Conservation (phyloP, 2,797 vertebrate genomes). For the Gymnothorax javanicus region DNA sequence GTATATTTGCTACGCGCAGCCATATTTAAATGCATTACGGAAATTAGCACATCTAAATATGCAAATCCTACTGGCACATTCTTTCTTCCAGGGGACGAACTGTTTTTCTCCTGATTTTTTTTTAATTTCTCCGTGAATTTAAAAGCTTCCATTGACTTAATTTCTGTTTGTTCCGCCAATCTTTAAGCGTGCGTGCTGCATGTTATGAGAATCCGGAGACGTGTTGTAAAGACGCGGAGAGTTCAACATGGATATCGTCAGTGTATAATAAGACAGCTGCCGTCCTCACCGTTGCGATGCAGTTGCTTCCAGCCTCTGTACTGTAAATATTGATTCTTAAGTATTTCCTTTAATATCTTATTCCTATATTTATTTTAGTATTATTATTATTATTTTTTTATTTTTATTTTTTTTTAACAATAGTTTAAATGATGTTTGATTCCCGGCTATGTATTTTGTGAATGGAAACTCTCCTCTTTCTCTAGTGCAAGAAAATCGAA, state of each 20-base stretch:
- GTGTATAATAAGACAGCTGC: slow-evolving; percentile 77
- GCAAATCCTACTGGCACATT: slow-evolving; percentile 80
- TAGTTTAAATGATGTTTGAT: no score
- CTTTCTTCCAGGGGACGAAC: slow-evolving; percentile 70
- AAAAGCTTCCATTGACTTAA: slow-evolving; percentile 50
- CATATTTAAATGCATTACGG: slow-evolving; percentile 91
- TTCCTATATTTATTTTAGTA: not conserved
- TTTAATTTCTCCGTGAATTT: slow-evolving; percentile 5
- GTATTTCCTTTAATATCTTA: slow-evolving; percentile 70
- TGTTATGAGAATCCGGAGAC: slow-evolving; percentile 56
- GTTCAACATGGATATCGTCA: slow-evolving; percentile 68
- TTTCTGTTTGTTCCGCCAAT: slow-evolving; percentile 33
- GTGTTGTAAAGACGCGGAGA: slow-evolving; percentile 60
- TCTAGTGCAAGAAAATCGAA: no score
- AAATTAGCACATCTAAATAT: slow-evolving; percentile 92
- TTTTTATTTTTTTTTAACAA: no score
- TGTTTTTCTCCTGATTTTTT: slow-evolving; percentile 50
- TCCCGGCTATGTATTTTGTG: no score
- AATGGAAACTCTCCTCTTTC: no score
- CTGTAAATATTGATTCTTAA: slow-evolving; percentile 92
- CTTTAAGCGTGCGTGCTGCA: slow-evolving; percentile 47
- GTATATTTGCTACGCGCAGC: slow-evolving; percentile 84
- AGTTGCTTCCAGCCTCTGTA: slow-evolving; percentile 77
- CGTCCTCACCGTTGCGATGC: slow-evolving; percentile 72
- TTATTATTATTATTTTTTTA: no score